Base-by-base conservation (phyloP, 1,140 invertebrate species). In the Tetramorium parvispinum region DNA sequence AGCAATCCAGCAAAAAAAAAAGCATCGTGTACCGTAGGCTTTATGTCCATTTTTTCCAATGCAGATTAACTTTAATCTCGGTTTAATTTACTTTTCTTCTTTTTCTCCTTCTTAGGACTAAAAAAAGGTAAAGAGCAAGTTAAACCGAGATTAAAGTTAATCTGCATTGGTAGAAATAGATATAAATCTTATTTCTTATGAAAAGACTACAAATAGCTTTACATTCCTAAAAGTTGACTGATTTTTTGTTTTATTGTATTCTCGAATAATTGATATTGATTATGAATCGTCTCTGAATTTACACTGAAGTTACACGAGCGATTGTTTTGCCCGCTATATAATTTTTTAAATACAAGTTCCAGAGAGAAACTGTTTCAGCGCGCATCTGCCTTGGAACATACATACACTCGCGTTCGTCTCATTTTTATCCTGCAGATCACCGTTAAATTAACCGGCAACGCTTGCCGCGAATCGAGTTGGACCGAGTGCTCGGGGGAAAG, bases 401-500 rank as follows among this genome's bases (percentile, higher is more conserved):
- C 5, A 46, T 4, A 16, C 27, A 53, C 10, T 46, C 40, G 24
- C 43, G 10, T 53, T 2, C 32, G 21, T 57, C 49, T 81, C 24
- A 81, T 70, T 81, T 55, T 81, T 43, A 81, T n/a, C 8, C 27
- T 21, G 6, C 40, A 16, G 40, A 63, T 78, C 40, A 46, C 16
- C 46, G 77, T 81, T 81, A 81, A 81, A 81, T 81, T 55, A 81
- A 81, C 49, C 21, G 16, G 32, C n/a, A 43, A 68, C n/a, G 63
- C 21, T 40, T 49, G 21, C 10, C 32, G 77, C 27, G 32, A n/a
- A n/a, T 63, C 57, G 63, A n/a, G 57, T 46, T 53, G 37, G 40
- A 40, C 8, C 16, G 59, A 63, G 32, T 24, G 49, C 21, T 70
- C 77, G 37, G 8, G 32, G 13, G 49, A 55, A 55, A 81, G 21